Base-by-base conservation (phyloP, 2,113 vertebrate genomes). In the Campylomormyrus tamandua region DNA sequence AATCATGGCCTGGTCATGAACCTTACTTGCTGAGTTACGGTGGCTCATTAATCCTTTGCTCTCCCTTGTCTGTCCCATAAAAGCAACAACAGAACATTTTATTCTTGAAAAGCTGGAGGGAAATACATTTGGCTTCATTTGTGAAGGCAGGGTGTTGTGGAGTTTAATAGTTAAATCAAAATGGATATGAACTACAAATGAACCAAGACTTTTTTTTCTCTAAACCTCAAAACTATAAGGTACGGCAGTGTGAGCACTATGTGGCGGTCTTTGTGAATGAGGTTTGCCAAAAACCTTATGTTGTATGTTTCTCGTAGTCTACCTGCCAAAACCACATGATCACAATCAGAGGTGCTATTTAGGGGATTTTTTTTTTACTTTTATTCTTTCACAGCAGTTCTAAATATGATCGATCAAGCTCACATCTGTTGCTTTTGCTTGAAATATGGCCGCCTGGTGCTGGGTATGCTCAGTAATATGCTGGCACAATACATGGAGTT, bases 311-410 rank as follows among this genome's bases (percentile, higher is more conserved):
- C 17, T 94, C 94, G 93, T 94, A 93, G 88, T 19, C 90, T 94
- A 95, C 94, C 95, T 96, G 95, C 94, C 92, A 93, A 94, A 94
- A 93, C 92, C 94, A 90, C 92, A 89, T 88, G 62, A 93, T 66
- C 91, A 93, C 93, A 93, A 92, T 92, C 93, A 90, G 92, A 3
- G n/a, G 2, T 49, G 31, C 31, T 56, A 21, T 53, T 50, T 35
- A 39, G 85, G 17, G 52, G 13, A 27, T 10, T 62, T 11, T 3
- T 86, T 13, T 10, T 87, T 49, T 27, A 15, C n/a, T 88, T 87
- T 8, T 35, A 17, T 52, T 53, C 48, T 35, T 87, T 35, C 31
- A 52, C 11, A 56, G 85, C 15, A 27, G 27, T 31, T 31, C 17
- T 53, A 56, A 87, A 87, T 87, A 39, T 45, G 56, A 42, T 50